Percentiles rank a stretch among this genome's conserved stretches.
Evolutionary conservation across 1,140 invertebrate genomes (phyloP).

Genomic region (Cryptotermes secundus): DNA sequence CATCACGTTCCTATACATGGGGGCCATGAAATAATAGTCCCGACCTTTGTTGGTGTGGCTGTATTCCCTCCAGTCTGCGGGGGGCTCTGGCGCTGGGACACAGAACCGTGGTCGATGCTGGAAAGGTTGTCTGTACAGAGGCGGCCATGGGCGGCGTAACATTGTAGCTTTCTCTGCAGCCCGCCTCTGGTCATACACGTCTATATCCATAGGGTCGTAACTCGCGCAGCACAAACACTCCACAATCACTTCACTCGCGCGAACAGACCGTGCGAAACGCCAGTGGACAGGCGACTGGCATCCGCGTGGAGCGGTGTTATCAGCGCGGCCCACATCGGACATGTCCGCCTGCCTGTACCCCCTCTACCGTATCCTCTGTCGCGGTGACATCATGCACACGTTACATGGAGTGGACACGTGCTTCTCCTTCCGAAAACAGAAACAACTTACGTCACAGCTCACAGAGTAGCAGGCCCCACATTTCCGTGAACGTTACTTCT

Average conservation of each 20-base stretch:
- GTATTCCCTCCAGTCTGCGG: slow-evolving; percentile 47
- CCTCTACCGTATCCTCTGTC: too few relatives aligned
- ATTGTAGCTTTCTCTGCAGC: slow-evolving; percentile 29
- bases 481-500: too few relatives aligned
- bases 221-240: neutral
- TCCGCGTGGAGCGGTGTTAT: neutral
- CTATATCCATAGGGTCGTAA: neutral
- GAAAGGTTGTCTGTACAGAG: slow-evolving; percentile 38
- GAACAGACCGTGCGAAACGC: neutral
- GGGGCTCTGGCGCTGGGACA: slow-evolving; percentile 27
- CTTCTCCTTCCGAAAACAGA: too few relatives aligned
- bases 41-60: slow-evolving; percentile 55
- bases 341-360: too few relatives aligned
- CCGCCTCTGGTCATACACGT: neutral
- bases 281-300: neutral
- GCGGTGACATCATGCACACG: too few relatives aligned
- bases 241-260: neutral
- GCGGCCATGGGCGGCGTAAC: slow-evolving; percentile 42
- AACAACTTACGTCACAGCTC: too few relatives aligned
- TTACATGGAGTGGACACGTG: too few relatives aligned
- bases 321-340: neutral
- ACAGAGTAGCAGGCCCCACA: too few relatives aligned
- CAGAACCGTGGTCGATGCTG: neutral
- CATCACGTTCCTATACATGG: slow-evolving; percentile 63
- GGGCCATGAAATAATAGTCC: slow-evolving; percentile 69